Evolutionary conservation across 2,797 vertebrate genomes (phyloP).

Genomic region (Onychomys arenicola): DNA sequence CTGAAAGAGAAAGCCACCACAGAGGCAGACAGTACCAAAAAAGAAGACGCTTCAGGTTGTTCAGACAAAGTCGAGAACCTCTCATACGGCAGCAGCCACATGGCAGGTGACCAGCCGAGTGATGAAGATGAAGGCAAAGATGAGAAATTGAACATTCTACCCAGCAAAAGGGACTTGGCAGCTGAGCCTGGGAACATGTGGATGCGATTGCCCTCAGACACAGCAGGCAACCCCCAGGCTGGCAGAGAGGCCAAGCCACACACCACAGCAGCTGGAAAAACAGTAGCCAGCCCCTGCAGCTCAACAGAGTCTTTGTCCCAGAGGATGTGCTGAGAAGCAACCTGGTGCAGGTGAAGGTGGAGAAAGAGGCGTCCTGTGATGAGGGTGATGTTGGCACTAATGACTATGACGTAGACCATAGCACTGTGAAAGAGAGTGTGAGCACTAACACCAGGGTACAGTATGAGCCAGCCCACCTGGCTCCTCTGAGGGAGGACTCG

Average conservation of each 20-base stretch:
- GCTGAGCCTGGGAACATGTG: conserved; percentile 94
- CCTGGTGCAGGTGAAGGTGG: conserved; percentile 98
- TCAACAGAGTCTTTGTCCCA: conserved; percentile 97
- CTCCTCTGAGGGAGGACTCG: too few relatives aligned
- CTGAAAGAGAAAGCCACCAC: conserved; percentile 97
- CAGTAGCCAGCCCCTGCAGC: conserved; percentile 97
- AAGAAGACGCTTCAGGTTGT: conserved; percentile 97
- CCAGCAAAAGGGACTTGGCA: conserved; percentile 91
- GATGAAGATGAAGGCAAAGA: conserved; percentile 96
- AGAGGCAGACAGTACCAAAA: conserved; percentile 97
- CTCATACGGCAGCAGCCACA: conserved; percentile 95
- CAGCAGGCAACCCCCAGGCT: conserved; percentile 91
- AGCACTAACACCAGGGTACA: conserved; percentile 92
- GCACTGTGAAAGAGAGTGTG: conserved; percentile 92
- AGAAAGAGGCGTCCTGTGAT: conserved; percentile 96
- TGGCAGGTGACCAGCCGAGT: conserved; percentile 96
- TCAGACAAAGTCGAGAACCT: conserved; percentile 98
- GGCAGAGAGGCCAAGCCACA: conserved; percentile 93
- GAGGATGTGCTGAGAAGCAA: conserved; percentile 96
- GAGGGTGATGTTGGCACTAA: conserved; percentile 94
- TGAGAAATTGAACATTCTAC: conserved; percentile 90
- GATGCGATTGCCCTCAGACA: conserved; percentile 96
- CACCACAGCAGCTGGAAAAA: conserved; percentile 91
- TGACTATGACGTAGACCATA: conserved; percentile 98
- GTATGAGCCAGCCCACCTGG: conserved; percentile 97